Conservation (phyloP, 1,140 invertebrate species). For the Atta texana region DNA sequence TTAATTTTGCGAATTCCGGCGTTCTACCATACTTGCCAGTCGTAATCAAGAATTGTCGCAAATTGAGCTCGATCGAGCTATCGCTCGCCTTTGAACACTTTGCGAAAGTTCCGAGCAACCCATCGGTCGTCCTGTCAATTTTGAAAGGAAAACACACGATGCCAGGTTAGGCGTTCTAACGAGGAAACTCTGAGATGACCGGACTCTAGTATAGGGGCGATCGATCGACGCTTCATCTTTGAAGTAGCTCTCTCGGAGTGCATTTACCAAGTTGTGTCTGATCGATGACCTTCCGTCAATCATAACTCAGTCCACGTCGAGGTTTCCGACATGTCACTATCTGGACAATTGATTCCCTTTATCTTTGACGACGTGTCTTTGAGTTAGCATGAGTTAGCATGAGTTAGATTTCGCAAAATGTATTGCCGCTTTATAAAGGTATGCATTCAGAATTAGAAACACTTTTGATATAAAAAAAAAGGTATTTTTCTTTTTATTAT, state of each 20-base stretch:
- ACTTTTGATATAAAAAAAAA: background rate
- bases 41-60: conserved; percentile 54
- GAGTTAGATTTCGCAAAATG: conserved; percentile 1
- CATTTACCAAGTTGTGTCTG: conserved; percentile 55
- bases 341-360: conserved; percentile 43
- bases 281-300: conserved; percentile 60
- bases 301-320: conserved; percentile 45
- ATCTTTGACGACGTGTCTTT: conserved; percentile 26
- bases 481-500: background rate
- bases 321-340: conserved; percentile 23
- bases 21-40: background rate
- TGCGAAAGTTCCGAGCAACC: conserved; percentile 39
- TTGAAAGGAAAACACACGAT: conserved; percentile 42
- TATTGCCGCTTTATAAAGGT: background rate
- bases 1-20: conserved; percentile 46
- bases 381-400: background rate
- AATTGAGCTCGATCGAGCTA: conserved; percentile 38
- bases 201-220: background rate
- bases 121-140: conserved; percentile 49
- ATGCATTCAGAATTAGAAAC: background rate
- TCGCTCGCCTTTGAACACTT: conserved; percentile 41
- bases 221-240: conserved; percentile 59
- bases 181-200: conserved; percentile 51
- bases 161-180: conserved; percentile 34
- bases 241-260: conserved; percentile 49